Percentiles rank a stretch among this genome's conserved stretches.
Evolutionary conservation across 1,140 invertebrate genomes (phyloP).

Genomic region (Pseudoatta argentina): DNA sequence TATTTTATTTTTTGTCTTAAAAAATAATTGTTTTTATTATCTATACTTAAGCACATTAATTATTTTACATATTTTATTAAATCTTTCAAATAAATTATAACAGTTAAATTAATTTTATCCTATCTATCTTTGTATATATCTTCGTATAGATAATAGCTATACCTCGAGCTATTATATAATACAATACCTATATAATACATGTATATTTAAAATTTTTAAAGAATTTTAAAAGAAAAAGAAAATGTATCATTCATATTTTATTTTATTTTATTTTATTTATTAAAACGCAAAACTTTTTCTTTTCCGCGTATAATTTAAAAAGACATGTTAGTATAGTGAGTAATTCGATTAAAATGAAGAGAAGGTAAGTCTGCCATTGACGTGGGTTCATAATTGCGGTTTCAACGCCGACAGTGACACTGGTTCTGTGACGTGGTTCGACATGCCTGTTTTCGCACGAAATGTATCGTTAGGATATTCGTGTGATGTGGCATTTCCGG

Average conservation of each 20-base stretch:
- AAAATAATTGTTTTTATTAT: constrained; percentile 5
- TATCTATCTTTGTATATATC: background rate
- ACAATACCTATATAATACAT: too few species aligned
- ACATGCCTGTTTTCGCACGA: constrained; percentile 31
- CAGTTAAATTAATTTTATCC: background rate
- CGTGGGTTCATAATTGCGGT: constrained; percentile 42
- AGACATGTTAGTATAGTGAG: background rate
- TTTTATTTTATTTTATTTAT: constrained; percentile 3
- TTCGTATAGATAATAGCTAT: background rate
- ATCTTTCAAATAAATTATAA: constrained; percentile 2
- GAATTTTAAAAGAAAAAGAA: background rate
- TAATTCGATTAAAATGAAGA: background rate
- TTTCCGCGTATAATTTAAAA: background rate
- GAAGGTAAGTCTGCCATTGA: constrained; percentile 32
- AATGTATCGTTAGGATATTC: constrained; percentile 30
- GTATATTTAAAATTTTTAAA: background rate
- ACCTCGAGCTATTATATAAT: too few species aligned
- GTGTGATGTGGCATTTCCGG: constrained; percentile 60
- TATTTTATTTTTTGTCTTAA: background rate
- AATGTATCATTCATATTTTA: background rate
- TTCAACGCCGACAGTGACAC: background rate
- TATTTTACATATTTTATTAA: background rate
- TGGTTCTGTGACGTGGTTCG: constrained; percentile 11
- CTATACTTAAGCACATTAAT: background rate
- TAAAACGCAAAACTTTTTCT: background rate